These are phyloP conservation scores for Myripristis murdjan DNA, from an alignment of 2,797 vertebrate genomes.

Conservation along the genomic window DNA sequence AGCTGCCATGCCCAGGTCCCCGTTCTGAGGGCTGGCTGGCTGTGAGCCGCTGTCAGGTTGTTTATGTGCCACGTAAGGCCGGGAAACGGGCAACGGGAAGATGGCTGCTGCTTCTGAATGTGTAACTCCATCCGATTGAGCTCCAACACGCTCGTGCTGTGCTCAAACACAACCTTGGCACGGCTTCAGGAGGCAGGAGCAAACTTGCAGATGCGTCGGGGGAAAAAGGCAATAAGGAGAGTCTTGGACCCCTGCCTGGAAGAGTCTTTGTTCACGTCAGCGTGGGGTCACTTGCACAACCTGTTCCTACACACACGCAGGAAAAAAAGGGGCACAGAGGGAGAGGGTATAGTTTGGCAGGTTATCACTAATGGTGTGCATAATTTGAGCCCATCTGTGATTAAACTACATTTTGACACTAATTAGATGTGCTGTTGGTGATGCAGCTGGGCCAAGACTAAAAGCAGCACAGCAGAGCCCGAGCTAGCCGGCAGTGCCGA, in stretches of 20 bases:
- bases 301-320: slow-evolving; percentile 13
- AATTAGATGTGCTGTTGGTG: slow-evolving; percentile 72
- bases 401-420: slow-evolving; percentile 72
- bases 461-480: slow-evolving; percentile 13
- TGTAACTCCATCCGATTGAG: slow-evolving; percentile 26
- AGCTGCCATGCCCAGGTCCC: slow-evolving; percentile 34
- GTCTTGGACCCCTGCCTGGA: slow-evolving; percentile 60
- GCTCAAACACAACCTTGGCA: slow-evolving; percentile 48
- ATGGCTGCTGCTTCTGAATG: slow-evolving; percentile 39
- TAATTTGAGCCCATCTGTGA: slow-evolving; percentile 68
- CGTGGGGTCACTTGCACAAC: slow-evolving; percentile 57
- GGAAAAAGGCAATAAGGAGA: slow-evolving; percentile 8
- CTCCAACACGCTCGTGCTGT: slow-evolving; percentile 26
- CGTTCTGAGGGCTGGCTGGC: slow-evolving; percentile 36
- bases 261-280: slow-evolving; percentile 56
- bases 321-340: slow-evolving; percentile 2
- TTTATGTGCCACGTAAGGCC: slow-evolving; percentile 35
- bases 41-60: slow-evolving; percentile 35
- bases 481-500: slow-evolving; percentile 43
- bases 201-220: slow-evolving; percentile 47
- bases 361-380: slow-evolving; percentile 42
- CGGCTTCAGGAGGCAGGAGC: slow-evolving; percentile 34
- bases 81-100: slow-evolving; percentile 47
- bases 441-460: slow-evolving; percentile 55
- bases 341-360: slow-evolving; percentile 13